Conservation (phyloP, 2,113 vertebrate genomes). For the Hydropotes inermis region DNA sequence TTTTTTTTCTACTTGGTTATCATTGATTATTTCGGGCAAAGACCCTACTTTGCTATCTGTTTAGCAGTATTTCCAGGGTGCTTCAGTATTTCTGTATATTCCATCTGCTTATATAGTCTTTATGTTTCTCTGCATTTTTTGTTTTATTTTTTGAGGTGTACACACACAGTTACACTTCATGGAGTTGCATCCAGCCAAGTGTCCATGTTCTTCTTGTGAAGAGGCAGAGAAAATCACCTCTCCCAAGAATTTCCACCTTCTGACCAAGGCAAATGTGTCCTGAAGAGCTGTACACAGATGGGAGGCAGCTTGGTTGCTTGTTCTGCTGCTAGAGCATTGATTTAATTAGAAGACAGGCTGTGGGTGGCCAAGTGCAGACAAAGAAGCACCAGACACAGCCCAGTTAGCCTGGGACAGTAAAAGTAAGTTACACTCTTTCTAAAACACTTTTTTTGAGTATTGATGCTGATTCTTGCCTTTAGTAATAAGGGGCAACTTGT, state of each 20-base stretch:
- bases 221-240: conserved; percentile 76
- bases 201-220: conserved; percentile 75
- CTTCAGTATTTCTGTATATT: conserved; percentile 66
- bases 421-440: conserved; percentile 71
- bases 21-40: conserved; percentile 42
- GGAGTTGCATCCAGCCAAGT: conserved; percentile 74
- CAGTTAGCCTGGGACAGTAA: conserved; percentile 72
- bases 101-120: conserved; percentile 64
- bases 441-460: conserved; percentile 54
- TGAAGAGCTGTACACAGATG: conserved; percentile 70
- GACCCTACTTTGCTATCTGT: conserved; percentile 6
- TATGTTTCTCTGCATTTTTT: conserved; percentile 75
- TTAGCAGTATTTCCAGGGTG: conserved; percentile 56
- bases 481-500: conserved; percentile 57
- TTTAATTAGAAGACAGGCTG: conserved; percentile 76
- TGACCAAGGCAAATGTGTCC: conserved; percentile 70
- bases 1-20: neutral
- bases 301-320: conserved; percentile 73
- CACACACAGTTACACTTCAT: conserved; percentile 73
- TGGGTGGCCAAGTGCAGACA: conserved; percentile 73
- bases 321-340: conserved; percentile 70
- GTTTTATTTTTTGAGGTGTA: conserved; percentile 78
- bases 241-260: conserved; percentile 75
- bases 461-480: conserved; percentile 68
- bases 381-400: conserved; percentile 71